Base-by-base conservation (phyloP, 2,113 vertebrate species). In the Aspiorhynchus laticeps region DNA sequence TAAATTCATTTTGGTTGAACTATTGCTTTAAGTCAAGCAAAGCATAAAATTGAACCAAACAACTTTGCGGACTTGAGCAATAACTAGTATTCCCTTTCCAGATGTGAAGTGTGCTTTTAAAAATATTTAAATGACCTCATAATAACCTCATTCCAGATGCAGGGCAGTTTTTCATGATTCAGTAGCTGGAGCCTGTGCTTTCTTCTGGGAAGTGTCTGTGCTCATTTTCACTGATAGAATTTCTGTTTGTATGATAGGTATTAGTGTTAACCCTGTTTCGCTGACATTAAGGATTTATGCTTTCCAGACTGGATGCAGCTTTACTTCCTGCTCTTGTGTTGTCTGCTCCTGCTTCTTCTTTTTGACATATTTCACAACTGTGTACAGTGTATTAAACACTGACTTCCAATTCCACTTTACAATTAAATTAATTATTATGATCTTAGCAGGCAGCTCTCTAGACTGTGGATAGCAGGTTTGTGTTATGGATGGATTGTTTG, bases 171-270 rank as follows among this genome's bases (percentile, higher is more conserved):
- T 53, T 31, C 3, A 21, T 51, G 31, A 63, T 38, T 59, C 31
- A 80, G 78, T 14, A 15, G 36, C 56, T 15, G 36, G n/a, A 65
- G 38, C 41, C 59, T 31, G 19, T 12, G 59, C 7, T 31, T 46
- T 46, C 46, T 77, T 85, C 73, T 28, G 74, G 33, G 24, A 77
- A 85, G 53, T 24, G 28, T 84, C 12, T 33, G 46, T 38, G 33
- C 14, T 84, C 12, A 56, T 84, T 84, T 63, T 63, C 56, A 65
- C 38, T 81, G 79, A 61, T 80, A 46, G 38, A 46, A 65, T 82
- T 82, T 81, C 38, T 65, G 26, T 81, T 65, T 82, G 80, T 46
- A 43, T 46, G n/a, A 41, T 5, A 26, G 80, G 59, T 82, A 82
- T 82, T 59, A 21, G 59, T 65, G n/a, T 43, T 67, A 82, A 46